A percentile compares a stretch with the other conserved stretches of the same genome.
Evolutionary conservation across 2,113 vertebrate species (phyloP).

Genomic region (Rhagologus leucostigma): DNA sequence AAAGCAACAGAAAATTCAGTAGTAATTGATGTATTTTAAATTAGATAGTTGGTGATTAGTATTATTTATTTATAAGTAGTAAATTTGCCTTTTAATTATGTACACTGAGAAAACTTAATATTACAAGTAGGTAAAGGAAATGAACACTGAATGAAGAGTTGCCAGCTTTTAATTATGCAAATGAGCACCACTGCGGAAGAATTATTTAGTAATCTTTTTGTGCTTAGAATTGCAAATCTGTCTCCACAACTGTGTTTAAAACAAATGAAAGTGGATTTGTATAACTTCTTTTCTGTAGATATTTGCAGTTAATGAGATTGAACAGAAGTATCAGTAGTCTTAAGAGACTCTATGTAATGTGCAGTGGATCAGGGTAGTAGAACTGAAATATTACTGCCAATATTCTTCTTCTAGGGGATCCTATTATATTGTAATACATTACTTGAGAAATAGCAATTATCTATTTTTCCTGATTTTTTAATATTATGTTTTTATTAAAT

Average conservation of each 20-base stretch:
- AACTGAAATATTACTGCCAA: not conserved
- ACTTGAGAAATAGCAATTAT: not conserved
- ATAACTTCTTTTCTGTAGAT: not conserved
- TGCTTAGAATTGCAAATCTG: constrained; percentile 40
- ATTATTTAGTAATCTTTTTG: constrained; percentile 47
- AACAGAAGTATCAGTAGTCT: not conserved
- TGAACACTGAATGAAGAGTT: constrained; percentile 21
- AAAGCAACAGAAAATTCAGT: not conserved
- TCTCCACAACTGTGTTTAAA: not conserved
- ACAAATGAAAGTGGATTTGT: not conserved
- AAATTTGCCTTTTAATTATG: constrained; percentile 51
- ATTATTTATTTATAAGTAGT: constrained; percentile 38
- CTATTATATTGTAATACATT: not conserved
- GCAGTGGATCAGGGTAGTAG: not conserved
- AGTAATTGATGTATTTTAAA: not conserved
- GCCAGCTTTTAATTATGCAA: constrained; percentile 58
- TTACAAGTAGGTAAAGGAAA: constrained; percentile 54
- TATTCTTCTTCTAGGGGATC: not conserved
- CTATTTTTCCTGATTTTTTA: not conserved
- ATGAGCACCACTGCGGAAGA: not conserved
- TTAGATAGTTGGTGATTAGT: not conserved
- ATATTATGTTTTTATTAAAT: not conserved
- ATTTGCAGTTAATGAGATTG: not conserved
- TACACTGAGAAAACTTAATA: not conserved
- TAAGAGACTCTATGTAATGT: not conserved